Evolutionary conservation across 2,888 invertebrate genomes (phyloP).

Genomic region (Monochamus alternatus): DNA sequence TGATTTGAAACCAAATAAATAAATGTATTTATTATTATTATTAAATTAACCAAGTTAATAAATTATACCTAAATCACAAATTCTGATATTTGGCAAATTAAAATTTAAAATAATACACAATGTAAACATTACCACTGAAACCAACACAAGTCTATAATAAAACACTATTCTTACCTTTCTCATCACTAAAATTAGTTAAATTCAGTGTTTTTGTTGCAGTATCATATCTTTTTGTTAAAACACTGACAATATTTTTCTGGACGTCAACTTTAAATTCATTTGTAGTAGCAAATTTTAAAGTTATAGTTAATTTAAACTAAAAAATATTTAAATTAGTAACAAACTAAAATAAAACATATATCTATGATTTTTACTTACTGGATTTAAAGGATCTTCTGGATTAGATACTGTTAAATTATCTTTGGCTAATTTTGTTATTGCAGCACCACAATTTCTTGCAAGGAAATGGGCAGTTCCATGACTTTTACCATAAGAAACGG

Average conservation of each 20-base stretch:
- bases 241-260: constrained; percentile 68
- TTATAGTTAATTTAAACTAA: constrained; percentile 61
- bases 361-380: constrained; percentile 54
- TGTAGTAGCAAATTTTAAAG: constrained; percentile 70
- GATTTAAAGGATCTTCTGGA: constrained; percentile 55
- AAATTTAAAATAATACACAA: too few species aligned
- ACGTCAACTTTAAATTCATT: constrained; percentile 71
- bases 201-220: constrained; percentile 63
- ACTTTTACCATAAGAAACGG: constrained; percentile 68
- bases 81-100: too few species aligned
- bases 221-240: constrained; percentile 68
- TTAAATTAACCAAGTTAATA: too few species aligned
- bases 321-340: constrained; percentile 40
- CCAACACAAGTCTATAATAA: neutral
- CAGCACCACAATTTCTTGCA: constrained; percentile 71
- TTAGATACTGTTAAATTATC: constrained; percentile 68
- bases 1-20: neutral
- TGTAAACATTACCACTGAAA: too few species aligned
- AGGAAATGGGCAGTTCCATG: constrained; percentile 68
- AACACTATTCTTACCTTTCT: constrained; percentile 63
- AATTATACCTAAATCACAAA: too few species aligned
- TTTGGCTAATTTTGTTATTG: constrained; percentile 71
- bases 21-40: too few species aligned
- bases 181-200: constrained; percentile 70
- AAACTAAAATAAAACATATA: neutral